Conservation (phyloP, 2,888 invertebrate genomes). For the Leucozona laternaria region DNA sequence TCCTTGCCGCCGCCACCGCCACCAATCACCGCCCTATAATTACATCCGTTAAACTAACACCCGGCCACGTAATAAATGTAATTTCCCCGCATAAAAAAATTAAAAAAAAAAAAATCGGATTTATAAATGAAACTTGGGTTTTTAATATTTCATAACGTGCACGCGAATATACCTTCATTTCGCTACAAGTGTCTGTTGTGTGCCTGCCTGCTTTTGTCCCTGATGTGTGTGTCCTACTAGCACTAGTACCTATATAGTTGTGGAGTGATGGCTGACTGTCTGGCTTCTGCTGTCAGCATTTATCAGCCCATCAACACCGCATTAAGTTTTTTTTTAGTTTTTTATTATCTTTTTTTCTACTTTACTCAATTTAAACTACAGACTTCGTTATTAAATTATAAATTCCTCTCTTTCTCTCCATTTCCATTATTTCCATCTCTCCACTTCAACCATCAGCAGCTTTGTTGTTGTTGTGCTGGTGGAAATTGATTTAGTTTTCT, state of each 20-base stretch:
- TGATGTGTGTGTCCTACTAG: too few relatives aligned
- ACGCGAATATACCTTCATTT: conserved; percentile 2
- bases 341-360: conserved; percentile 16
- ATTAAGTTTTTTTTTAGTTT: conserved; percentile 50
- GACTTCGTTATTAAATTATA: conserved; percentile 24
- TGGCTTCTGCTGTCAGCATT: conserved; percentile 62
- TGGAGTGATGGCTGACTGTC: conserved; percentile 10
- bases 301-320: conserved; percentile 72
- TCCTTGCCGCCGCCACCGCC: conserved; percentile 31
- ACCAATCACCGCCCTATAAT: conserved; percentile 67
- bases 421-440: background rate
- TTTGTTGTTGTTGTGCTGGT: conserved; percentile 8
- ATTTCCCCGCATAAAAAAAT: conserved; percentile 42
- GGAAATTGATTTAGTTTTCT: conserved; percentile 60
- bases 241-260: background rate
- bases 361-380: background rate
- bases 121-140: conserved; percentile 56
- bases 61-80: conserved; percentile 64
- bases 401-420: conserved; percentile 2
- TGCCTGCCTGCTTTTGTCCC: background rate
- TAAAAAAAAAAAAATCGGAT: conserved; percentile 20
- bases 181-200: conserved; percentile 32
- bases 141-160: conserved; percentile 65
- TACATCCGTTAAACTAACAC: conserved; percentile 71
- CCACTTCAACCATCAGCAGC: background rate